phyloP scores from a whole-genome alignment of 2,113 vertebrate species.

The Aegotheles bennettii region DNA sequence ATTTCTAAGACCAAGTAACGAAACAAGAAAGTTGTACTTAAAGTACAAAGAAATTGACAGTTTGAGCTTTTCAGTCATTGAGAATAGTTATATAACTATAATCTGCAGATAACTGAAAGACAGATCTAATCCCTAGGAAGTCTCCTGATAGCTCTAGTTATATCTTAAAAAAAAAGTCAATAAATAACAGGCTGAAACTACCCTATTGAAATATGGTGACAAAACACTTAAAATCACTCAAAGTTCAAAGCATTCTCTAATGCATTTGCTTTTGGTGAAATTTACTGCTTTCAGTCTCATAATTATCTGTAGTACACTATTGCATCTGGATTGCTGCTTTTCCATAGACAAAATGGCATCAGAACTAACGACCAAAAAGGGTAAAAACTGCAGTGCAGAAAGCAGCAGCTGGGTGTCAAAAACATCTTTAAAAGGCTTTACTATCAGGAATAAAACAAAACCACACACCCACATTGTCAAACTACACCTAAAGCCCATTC shows the following conservation, averaged over 20 bases:
- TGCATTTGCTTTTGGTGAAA: not conserved
- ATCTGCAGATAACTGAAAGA: not conserved
- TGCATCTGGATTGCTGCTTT: not conserved
- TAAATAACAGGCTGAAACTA: not conserved
- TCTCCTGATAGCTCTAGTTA: not conserved
- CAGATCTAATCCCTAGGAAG: not conserved
- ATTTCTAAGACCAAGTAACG: not conserved
- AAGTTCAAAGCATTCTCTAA: not conserved
- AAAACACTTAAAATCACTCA: not conserved
- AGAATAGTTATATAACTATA: not conserved
- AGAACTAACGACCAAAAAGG: not conserved
- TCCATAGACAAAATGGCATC: not conserved
- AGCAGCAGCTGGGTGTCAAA: not conserved
- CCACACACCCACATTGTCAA: not conserved
- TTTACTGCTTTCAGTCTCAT: not conserved
- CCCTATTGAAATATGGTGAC: not conserved
- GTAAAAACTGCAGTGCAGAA: constrained; percentile 3
- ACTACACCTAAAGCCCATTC: not conserved
- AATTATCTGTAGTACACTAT: not conserved
- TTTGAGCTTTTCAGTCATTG: not conserved
- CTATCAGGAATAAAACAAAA: not conserved
- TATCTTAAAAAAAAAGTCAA: not conserved
- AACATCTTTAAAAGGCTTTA: not conserved
- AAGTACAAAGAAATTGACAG: not conserved
- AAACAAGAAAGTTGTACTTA: not conserved